Evolutionary conservation across 2,888 invertebrate genomes (phyloP), one percentile per base, ranked within the genome.

Genomic region (Plagiodera versicolora): DNA sequence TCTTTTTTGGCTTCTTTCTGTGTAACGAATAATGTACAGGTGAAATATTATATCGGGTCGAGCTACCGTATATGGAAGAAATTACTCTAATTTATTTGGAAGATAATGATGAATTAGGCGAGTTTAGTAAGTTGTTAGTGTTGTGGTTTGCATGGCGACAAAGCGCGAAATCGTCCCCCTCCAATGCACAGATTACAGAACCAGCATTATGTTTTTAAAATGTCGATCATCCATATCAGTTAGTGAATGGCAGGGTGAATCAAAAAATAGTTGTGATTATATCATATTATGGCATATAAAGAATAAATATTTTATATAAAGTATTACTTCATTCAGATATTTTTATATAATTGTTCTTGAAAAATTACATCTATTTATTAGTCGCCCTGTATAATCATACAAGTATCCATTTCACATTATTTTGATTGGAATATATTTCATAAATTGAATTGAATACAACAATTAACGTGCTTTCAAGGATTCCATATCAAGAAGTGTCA

Each of bases 31-130:
- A 79, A 79, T 83, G 82, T 83, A 84, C 83, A 86, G 89, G 89
- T 85, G 91, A 92, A 89, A 92, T 92, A 88, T 91, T 92, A 89
- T 92, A 90, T 87, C 91, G 91, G 86, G 91, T 92, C 89, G 91
- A 91, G 88, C 90, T 92, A 86, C 91, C 91, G 84, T 89, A 91
- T 89, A 91, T 91, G 91, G 91, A 92, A 89, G 91, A 92, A 88
- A 91, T 92, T 85, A 92, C 92, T 83, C 89, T 92, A 87, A 91
- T 92, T 86, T 92, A 91, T 90, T 89, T 92, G 90, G 92, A 92
- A 89, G 91, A 91, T 89, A 88, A 87, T 84, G 81, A 80, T 77
- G 81, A 81, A 81, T 76, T 75, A 78, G 83, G 82, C 77, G 80
- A 81, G 77, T 78, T 80, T 82, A 84, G 86, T 86, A 86, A 87